Evolutionary conservation across 2,797 vertebrate species (phyloP).

Genomic region (Amphiprion clarkii): DNA sequence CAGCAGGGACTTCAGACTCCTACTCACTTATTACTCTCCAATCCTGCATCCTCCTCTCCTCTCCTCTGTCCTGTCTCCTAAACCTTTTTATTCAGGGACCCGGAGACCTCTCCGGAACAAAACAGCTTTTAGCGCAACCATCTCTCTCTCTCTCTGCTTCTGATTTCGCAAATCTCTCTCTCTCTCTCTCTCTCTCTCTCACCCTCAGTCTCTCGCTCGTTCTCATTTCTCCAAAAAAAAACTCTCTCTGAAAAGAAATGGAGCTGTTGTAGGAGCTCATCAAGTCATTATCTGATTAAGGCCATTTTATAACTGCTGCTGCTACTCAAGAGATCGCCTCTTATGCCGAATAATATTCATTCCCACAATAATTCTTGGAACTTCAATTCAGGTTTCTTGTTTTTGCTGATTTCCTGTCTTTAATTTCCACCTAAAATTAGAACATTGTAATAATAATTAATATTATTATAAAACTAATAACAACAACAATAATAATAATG

Average conservation of each 20-base stretch:
- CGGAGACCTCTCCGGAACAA: conserved; percentile 81
- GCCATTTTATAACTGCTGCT: conserved; percentile 46
- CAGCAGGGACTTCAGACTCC: conserved; percentile 78
- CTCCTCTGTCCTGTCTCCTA: conserved; percentile 69
- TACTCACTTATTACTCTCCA: conserved; percentile 75
- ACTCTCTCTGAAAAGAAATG: conserved; percentile 65
- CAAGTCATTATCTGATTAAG: conserved; percentile 78
- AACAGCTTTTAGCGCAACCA: conserved; percentile 82
- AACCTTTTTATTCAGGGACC: conserved; percentile 83
- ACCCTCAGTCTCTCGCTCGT: conserved; percentile 39
- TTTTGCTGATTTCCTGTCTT: conserved; percentile 11
- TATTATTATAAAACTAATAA: conserved; percentile 6
- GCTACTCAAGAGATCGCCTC: conserved; percentile 56
- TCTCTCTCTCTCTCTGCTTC: conserved; percentile 58
- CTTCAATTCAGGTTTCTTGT: conserved; percentile 19
- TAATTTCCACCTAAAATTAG: neutral
- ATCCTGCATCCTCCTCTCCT: conserved; percentile 56
- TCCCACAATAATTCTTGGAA: conserved; percentile 33
- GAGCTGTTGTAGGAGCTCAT: conserved; percentile 67
- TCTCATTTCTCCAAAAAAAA: conserved; percentile 54
- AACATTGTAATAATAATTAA: neutral
- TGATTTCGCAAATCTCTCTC: conserved; percentile 72
- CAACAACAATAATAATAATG: neutral
- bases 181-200: conserved; percentile 28
- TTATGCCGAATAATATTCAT: conserved; percentile 41